Conservation (phyloP, 2,888 invertebrate species). For the Phanerotoma sp. region DNA sequence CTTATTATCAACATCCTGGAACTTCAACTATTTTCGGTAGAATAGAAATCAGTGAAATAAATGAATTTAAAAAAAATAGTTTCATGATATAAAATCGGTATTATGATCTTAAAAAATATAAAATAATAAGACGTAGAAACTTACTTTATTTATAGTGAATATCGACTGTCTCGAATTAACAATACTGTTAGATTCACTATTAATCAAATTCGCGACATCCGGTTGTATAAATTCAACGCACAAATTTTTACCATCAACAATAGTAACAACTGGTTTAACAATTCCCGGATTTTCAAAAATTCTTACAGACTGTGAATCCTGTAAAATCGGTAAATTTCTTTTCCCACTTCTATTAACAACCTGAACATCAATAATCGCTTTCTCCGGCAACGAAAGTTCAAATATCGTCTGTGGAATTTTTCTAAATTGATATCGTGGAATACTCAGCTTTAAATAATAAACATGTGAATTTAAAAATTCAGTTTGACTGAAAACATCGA, state of each 20-base stretch:
- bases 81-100: neutral
- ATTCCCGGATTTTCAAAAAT: conserved; percentile 55
- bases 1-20: too few species aligned
- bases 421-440: conserved; percentile 39
- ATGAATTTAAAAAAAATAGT: too few species aligned
- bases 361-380: conserved; percentile 48
- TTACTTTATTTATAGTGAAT: conserved; percentile 51
- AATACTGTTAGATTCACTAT: conserved; percentile 43
- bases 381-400: conserved; percentile 45
- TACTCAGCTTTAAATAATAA: conserved; percentile 28
- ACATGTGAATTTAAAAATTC: neutral
- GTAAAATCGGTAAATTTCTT: conserved; percentile 51
- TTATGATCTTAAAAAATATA: neutral
- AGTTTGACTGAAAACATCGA: conserved; percentile 39
- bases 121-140: too few species aligned
- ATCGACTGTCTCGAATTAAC: conserved; percentile 44
- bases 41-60: too few species aligned
- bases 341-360: conserved; percentile 50
- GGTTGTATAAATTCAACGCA: conserved; percentile 47
- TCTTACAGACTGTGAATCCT: conserved; percentile 49
- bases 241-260: conserved; percentile 43
- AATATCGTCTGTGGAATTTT: conserved; percentile 46
- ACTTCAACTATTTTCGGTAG: too few species aligned
- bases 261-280: conserved; percentile 49
- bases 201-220: conserved; percentile 44